phyloP scores from a whole-genome alignment of 2,888 invertebrate species.

The Volucella bombylans region DNA sequence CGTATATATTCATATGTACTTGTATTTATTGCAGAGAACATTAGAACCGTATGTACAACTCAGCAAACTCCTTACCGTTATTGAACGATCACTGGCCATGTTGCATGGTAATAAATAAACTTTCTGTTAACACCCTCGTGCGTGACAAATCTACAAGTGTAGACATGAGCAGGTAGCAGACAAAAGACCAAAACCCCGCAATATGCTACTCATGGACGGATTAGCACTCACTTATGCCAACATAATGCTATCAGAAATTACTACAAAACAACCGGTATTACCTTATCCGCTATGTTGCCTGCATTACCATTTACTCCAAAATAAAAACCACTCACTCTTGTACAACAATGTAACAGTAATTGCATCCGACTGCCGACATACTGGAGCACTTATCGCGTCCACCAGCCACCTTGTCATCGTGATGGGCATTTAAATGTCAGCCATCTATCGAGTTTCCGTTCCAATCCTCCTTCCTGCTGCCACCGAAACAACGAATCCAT shows the following conservation, averaged over 20 bases:
- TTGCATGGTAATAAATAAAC: too few species aligned
- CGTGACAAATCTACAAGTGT: not conserved
- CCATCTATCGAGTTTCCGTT: slow-evolving; percentile 46
- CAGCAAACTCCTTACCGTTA: too few species aligned
- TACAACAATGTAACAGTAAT: slow-evolving; percentile 55
- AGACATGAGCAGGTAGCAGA: too few species aligned
- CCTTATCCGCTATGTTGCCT: not conserved
- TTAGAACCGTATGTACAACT: too few species aligned
- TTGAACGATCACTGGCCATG: too few species aligned
- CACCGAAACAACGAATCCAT: slow-evolving; percentile 9
- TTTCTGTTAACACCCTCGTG: not conserved
- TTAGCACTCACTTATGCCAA: slow-evolving; percentile 5
- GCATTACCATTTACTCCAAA: not conserved
- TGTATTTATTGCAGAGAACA: too few species aligned
- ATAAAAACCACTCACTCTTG: slow-evolving; percentile 18
- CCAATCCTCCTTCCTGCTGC: slow-evolving; percentile 15
- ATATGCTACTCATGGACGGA: not conserved
- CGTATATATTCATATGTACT: too few species aligned
- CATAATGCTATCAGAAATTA: not conserved
- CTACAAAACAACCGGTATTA: slow-evolving; percentile 21
- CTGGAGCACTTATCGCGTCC: slow-evolving; percentile 24
- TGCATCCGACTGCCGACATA: slow-evolving; percentile 52
- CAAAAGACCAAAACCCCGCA: not conserved
- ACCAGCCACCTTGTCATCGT: slow-evolving; percentile 37
- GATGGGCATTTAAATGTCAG: slow-evolving; percentile 65